These are phyloP conservation scores for Dolichomitus sp. DNA, from an alignment of 2,888 invertebrate species.

Conservation along the genomic window DNA sequence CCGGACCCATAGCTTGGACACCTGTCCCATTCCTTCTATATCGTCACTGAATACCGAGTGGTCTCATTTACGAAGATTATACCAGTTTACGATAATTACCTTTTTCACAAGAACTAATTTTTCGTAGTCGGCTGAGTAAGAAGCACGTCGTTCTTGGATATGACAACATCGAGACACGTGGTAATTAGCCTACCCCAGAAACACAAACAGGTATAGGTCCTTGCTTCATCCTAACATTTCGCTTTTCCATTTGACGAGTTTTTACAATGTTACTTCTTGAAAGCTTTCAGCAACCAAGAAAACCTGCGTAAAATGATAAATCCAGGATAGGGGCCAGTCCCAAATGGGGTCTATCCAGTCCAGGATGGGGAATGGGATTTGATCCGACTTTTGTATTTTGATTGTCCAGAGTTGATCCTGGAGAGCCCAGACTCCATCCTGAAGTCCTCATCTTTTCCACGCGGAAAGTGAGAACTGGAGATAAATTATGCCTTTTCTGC, in stretches of 20 bases:
- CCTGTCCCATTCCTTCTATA: background rate
- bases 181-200: slow-evolving; percentile 21
- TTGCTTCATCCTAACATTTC: background rate
- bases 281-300: too few species aligned
- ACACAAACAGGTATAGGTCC: background rate
- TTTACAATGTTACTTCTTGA: background rate
- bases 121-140: background rate
- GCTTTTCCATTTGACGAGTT: background rate
- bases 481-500: background rate
- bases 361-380: too few species aligned
- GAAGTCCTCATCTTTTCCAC: too few species aligned
- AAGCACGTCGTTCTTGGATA: background rate
- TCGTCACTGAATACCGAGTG: background rate
- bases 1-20: background rate
- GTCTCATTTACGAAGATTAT: slow-evolving; percentile 8
- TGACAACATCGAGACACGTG: background rate
- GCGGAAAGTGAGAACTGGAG: background rate
- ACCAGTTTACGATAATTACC: slow-evolving; percentile 13
- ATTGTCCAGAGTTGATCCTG: too few species aligned
- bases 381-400: too few species aligned
- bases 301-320: too few species aligned
- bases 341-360: too few species aligned
- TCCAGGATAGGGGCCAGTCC: too few species aligned
- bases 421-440: too few species aligned
- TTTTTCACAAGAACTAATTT: slow-evolving; percentile 15